Percentiles rank a stretch among this genome's conserved stretches.
Conservation (phyloP, 2,888 invertebrate genomes). For the Frankliniella intonsa region DNA sequence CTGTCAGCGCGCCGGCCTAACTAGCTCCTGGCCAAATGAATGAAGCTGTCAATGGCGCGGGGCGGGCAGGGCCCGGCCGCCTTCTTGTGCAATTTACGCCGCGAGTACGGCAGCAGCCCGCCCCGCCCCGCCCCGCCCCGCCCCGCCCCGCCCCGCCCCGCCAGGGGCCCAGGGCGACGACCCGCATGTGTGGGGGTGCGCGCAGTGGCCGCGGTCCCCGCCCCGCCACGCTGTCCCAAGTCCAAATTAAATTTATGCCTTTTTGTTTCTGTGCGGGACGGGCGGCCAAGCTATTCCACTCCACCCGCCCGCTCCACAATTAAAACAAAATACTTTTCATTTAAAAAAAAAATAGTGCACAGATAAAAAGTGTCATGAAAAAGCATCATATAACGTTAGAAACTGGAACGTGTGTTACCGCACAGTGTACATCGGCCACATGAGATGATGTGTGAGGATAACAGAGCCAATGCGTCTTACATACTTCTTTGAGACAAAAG, state of each 20-base stretch:
- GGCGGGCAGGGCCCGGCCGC: neutral
- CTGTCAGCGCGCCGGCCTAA: neutral
- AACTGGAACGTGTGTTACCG: neutral
- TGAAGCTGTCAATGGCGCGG: neutral
- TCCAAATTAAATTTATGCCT: no score
- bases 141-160: no score
- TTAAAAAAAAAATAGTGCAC: neutral
- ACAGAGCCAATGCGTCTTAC: no score
- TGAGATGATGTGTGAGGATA: no score
- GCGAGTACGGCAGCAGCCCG: no score
- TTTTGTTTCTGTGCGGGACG: no score
- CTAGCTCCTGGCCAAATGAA: neutral
- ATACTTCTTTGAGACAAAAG: constrained; percentile 3
- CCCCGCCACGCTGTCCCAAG: no score
- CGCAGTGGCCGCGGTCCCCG: no score
- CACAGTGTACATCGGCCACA: neutral
- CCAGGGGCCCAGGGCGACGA: no score
- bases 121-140: no score
- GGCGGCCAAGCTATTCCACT: no score
- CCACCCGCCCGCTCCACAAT: neutral
- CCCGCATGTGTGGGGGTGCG: no score
- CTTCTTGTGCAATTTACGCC: neutral
- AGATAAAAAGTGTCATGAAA: neutral
- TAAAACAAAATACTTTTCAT: neutral
- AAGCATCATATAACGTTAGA: neutral